phyloP scores from a whole-genome alignment of 2,797 vertebrate genomes.

The Notamacropus eugenii region DNA sequence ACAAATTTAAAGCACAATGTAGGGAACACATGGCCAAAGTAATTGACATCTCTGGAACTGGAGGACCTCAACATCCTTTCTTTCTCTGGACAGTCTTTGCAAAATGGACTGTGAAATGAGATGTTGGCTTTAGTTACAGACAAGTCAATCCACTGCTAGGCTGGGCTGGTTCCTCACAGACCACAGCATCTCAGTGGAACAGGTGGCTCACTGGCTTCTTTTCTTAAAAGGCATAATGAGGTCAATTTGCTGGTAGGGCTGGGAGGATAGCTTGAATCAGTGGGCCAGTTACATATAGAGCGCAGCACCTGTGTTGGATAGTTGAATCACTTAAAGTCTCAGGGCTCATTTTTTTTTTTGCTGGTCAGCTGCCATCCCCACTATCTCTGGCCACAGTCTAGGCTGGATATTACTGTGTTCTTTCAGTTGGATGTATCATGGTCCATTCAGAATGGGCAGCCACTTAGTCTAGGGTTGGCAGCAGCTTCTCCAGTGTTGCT shows the following conservation, averaged over 20 bases:
- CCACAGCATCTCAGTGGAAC: background rate
- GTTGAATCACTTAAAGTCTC: background rate
- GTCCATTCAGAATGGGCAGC: background rate
- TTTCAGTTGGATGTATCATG: background rate
- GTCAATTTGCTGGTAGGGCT: background rate
- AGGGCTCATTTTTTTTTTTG: background rate
- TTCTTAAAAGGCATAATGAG: background rate
- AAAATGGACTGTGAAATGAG: background rate
- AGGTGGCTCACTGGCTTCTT: background rate
- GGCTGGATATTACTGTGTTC: background rate
- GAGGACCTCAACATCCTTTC: background rate
- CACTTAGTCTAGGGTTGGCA: background rate
- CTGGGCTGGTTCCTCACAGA: background rate
- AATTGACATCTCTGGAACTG: background rate
- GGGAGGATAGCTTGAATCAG: background rate
- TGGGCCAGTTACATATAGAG: background rate
- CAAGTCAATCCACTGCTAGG: background rate
- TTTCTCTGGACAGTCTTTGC: background rate
- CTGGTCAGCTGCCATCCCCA: background rate
- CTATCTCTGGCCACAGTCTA: background rate
- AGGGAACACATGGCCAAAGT: background rate
- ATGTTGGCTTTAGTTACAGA: background rate
- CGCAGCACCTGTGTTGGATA: background rate
- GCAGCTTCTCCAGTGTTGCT: background rate
- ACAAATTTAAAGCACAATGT: background rate